These are phyloP conservation scores for Idaea dimidiata DNA, from an alignment of 2,888 invertebrate species.

Conservation along the genomic window DNA sequence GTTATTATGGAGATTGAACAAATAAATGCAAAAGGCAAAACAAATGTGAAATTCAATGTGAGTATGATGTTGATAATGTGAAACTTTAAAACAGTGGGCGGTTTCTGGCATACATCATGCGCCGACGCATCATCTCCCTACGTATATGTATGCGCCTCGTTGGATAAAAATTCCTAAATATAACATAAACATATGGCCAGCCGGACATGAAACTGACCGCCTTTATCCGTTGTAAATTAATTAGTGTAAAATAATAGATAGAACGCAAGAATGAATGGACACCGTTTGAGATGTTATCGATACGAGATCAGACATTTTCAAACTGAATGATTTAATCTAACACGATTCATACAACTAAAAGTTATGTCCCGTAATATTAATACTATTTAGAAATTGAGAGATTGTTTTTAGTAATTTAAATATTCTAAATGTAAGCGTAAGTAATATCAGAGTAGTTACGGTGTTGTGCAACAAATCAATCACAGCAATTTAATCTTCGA, in stretches of 20 bases:
- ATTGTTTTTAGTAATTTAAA: not conserved
- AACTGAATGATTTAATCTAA: not conserved
- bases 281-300: not conserved
- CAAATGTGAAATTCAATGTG: constrained; percentile 14
- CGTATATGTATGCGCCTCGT: constrained; percentile 37
- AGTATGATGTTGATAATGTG: constrained; percentile 15
- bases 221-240: constrained; percentile 43
- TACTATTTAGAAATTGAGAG: not conserved
- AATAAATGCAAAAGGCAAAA: not conserved
- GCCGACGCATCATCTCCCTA: constrained; percentile 52
- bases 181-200: constrained; percentile 74
- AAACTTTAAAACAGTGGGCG: constrained; percentile 54
- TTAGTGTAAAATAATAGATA: constrained; percentile 4
- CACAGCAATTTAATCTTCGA: not conserved
- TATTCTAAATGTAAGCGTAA: not conserved
- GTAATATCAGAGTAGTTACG: not conserved
- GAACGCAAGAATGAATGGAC: constrained; percentile 14
- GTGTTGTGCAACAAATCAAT: not conserved
- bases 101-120: constrained; percentile 63
- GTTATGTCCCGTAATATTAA: not conserved
- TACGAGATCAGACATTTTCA: constrained; percentile 1
- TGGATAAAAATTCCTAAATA: constrained; percentile 72
- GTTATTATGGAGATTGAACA: not conserved
- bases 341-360: not conserved
- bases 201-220: constrained; percentile 47